Evolutionary conservation across 2,797 vertebrate genomes (phyloP).

Genomic region (Tolypeutes matacus): DNA sequence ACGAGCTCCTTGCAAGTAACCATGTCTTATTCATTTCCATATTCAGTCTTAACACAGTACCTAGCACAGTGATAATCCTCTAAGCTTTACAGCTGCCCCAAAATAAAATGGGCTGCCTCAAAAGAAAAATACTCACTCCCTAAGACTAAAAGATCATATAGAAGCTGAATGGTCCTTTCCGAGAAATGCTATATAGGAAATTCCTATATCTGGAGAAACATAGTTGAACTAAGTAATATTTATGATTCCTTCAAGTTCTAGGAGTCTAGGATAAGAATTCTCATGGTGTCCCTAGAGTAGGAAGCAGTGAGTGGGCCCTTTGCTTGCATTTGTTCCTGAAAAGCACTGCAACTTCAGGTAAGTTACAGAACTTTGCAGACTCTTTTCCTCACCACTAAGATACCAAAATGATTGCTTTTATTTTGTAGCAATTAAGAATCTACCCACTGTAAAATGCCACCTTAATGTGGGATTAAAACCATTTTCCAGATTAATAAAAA

Average conservation of each 20-base stretch:
- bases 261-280: neutral
- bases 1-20: neutral
- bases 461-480: neutral
- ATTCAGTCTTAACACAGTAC: neutral
- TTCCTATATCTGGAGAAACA: neutral
- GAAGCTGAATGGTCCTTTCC: neutral
- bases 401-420: constrained; percentile 19
- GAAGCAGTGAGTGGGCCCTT: neutral
- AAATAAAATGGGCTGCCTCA: neutral
- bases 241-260: neutral
- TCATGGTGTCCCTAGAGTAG: neutral
- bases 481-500: constrained; percentile 34
- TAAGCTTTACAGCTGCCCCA: neutral
- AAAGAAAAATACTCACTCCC: neutral
- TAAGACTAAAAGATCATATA: neutral
- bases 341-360: neutral
- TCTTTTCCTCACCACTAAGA: neutral
- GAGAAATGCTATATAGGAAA: neutral
- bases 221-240: neutral
- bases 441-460: neutral
- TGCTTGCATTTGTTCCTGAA: neutral
- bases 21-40: neutral
- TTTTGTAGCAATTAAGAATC: neutral
- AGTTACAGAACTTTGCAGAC: neutral
- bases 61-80: constrained; percentile 1